Evolutionary conservation across 2,797 vertebrate genomes (phyloP), one percentile per base, ranked within the genome.

Genomic region (Coendou prehensilis): DNA sequence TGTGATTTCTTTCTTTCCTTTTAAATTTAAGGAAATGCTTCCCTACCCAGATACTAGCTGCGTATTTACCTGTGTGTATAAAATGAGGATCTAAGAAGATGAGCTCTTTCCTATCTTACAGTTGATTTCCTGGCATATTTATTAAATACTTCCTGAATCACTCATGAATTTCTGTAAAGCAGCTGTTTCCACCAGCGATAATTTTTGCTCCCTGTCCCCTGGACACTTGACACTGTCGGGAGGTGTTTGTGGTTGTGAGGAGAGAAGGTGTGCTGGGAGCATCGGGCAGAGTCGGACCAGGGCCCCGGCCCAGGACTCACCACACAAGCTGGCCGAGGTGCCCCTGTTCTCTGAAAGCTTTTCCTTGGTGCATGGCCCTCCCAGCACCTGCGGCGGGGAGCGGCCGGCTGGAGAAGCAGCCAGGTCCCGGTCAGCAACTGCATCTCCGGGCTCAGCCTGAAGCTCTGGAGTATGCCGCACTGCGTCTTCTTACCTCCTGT

Each of bases 91-190:
- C 47, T 52, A 87, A 75, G 28, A 47, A 54, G 73, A 57, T 71
- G n/a, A 22, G 5, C 3, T 28, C 59, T 26, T 11, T 7, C n/a
- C 17, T 1, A 47, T 59, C 81, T 95, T 28, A 89, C 56, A 89
- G 13, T 87, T 37, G 41, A n/a, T 81, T 73, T 86, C 75, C 54
- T 14, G 33, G 23, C 20, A 82, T 15, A 78, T 81, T 81, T 82
- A 69, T 86, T 59, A 56, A 93, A 22, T 87, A 63, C 88, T 91
- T 69, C 9, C 15, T 47, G 1, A 59, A 41, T 56, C 90, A 13
- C 26, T 93, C 57, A 10, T 4, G 61, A 59, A 76, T 93, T 91
- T 37, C 57, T 91, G 84, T 90, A 79, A 89, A 93, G 54, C 47
- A 63, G 2, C 33, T 73, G 2, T 54, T 88, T 45, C 83, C 57